Percentiles rank a stretch among this genome's conserved stretches.
Conservation (phyloP, 1,140 invertebrate species). For the Trichonephila inaurata region DNA sequence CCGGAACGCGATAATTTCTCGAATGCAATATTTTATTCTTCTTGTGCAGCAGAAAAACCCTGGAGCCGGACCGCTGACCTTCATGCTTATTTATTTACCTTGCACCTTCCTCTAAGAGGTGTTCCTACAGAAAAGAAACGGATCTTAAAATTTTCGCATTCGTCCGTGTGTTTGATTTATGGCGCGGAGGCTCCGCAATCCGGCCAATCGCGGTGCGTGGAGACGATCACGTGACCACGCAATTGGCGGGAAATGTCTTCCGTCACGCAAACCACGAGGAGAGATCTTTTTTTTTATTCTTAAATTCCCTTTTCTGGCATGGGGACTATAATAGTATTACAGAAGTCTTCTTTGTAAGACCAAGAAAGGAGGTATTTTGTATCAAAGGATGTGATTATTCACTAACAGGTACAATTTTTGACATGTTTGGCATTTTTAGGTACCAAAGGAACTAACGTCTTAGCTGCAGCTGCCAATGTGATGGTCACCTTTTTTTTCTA, state of each 20-base stretch:
- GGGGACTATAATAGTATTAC: neutral
- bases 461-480: no score
- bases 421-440: no score
- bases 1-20: slow-evolving; percentile 27
- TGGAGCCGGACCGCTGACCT: neutral
- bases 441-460: no score
- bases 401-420: no score
- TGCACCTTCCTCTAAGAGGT: slow-evolving; percentile 34
- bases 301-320: neutral
- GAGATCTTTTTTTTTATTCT: neutral
- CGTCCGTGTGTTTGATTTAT: slow-evolving; percentile 66
- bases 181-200: neutral
- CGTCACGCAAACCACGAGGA: slow-evolving; percentile 70
- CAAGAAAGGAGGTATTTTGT: no score
- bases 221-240: slow-evolving; percentile 54
- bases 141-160: slow-evolving; percentile 57
- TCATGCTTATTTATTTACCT: slow-evolving; percentile 49
- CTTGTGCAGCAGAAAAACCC: neutral
- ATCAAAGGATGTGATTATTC: no score
- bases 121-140: slow-evolving; percentile 2
- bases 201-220: slow-evolving; percentile 31
- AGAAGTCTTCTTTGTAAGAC: neutral
- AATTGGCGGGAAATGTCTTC: slow-evolving; percentile 74
- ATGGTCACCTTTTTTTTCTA: no score
- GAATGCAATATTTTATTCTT: neutral